Base-by-base conservation (phyloP, 2,797 vertebrate species). In the Arrhamphus sclerolepis region DNA sequence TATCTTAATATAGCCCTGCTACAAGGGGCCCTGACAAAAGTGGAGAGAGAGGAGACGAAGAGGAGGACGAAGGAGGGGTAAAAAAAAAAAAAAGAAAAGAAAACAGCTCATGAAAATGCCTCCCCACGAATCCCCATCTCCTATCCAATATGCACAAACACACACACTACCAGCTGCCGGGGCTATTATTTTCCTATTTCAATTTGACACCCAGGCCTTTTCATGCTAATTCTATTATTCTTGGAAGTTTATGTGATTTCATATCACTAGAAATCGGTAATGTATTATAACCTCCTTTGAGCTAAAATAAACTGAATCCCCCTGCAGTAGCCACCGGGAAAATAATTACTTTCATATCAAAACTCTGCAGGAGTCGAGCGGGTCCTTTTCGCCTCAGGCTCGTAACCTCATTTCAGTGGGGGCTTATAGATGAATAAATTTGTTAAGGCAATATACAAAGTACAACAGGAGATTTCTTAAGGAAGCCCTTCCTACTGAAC, bases 281-380 rank as follows among this genome's bases (percentile, higher is more conserved):
- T 98, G 96, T 98, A 96, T 97, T 97, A 98, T 97, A 98, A 98
- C 96, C 97, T 96, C 97, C 97, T 98, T 96, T 96, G 95, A 96
- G 96, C 97, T 92, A 93, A 92, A 93, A 93, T 92, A 93, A 97
- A 96, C 95, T 94, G 95, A 95, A 97, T 96, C 95, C 86, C 89
- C 95, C 95, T 93, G 96, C 95, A 97, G 96, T 97, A 95, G 96
- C 97, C 95, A 98, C 95, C 95, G 97, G 95, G 96, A 98, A 98
- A 98, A 98, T 98, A 98, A 99, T 99, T 98, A 98, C 97, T 99
- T 99, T 99, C 97, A 98, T 99, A 99, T 98, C 97, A 98, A 98
- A 98, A 98, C 97, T 97, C 97, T 95, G 96, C 97, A 99, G 97
- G 97, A 98, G 95, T 95, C 94, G 95, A 96, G 94, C 96, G 93